These are phyloP conservation scores for Lanius collurio DNA, from an alignment of 2,113 vertebrate species.

Conservation along the genomic window DNA sequence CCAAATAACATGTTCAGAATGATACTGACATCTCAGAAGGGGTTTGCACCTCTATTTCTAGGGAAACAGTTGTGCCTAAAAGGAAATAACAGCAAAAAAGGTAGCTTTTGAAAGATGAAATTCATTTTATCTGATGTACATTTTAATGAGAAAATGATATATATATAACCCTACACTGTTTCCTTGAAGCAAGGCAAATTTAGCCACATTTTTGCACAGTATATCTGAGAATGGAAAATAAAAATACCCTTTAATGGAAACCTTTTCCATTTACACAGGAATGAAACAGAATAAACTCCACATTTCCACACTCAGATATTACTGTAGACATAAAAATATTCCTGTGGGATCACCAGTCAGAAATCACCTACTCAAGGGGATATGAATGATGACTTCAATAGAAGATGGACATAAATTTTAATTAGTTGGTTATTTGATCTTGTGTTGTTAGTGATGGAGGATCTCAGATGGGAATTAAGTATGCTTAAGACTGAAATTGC, in stretches of 20 bases:
- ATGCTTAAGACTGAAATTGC: constrained; percentile 69
- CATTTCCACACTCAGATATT: constrained; percentile 23
- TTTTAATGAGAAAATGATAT: neutral
- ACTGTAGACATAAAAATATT: constrained; percentile 56
- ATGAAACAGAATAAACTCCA: constrained; percentile 41
- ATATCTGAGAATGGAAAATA: neutral
- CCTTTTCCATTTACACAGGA: constrained; percentile 35
- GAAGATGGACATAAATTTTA: constrained; percentile 70
- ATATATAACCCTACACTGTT: neutral
- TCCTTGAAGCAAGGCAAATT: neutral
- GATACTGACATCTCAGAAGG: neutral
- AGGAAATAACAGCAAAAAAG: neutral
- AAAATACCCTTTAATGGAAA: neutral
- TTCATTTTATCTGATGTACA: neutral
- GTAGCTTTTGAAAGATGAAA: neutral
- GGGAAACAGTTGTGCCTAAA: neutral
- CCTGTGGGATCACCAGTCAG: constrained; percentile 53
- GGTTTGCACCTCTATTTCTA: neutral
- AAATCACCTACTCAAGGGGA: constrained; percentile 58
- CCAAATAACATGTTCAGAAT: neutral
- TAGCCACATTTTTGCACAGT: neutral
- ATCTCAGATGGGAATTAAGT: constrained; percentile 70
- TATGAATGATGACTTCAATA: constrained; percentile 52
- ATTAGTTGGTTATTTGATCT: constrained; percentile 76
- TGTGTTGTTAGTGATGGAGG: constrained; percentile 52